phyloP scores from a whole-genome alignment of 2,113 vertebrate genomes.

The Pelecanus crispus region DNA sequence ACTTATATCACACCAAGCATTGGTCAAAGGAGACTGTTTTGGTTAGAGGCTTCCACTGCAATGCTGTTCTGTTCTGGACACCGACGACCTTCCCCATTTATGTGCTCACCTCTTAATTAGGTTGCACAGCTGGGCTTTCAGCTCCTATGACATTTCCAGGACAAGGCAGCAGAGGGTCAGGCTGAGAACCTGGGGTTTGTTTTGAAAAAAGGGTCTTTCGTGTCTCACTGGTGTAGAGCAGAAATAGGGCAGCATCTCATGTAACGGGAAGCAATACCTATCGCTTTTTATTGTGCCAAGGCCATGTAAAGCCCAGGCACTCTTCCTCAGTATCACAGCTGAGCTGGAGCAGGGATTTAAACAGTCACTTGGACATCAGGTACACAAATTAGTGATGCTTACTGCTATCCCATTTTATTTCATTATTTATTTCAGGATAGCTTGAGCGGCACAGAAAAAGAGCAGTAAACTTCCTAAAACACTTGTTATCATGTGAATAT shows the following conservation, averaged over 20 bases:
- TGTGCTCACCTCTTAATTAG: background rate
- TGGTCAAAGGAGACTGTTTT: background rate
- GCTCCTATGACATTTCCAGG: background rate
- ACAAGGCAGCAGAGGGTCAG: background rate
- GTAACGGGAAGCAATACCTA: background rate
- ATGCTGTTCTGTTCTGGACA: fast-evolving
- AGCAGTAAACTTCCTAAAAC: background rate
- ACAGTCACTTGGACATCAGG: background rate
- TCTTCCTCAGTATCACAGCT: background rate
- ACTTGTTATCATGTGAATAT: background rate
- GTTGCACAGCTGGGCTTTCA: background rate
- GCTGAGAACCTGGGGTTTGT: background rate
- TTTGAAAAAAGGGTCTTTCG: background rate
- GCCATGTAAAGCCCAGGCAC: fast-evolving
- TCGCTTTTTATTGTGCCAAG: fast-evolving
- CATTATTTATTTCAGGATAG: background rate
- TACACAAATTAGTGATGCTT: background rate
- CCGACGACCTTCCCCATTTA: fast-evolving
- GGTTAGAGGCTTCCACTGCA: fast-evolving
- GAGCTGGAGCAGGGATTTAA: background rate
- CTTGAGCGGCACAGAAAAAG: background rate
- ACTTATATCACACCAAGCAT: background rate
- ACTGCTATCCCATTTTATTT: background rate
- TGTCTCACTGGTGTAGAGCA: background rate
- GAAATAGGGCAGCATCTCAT: background rate